phyloP scores from a whole-genome alignment of 2,888 invertebrate genomes.

The Euzophera pinguis region DNA sequence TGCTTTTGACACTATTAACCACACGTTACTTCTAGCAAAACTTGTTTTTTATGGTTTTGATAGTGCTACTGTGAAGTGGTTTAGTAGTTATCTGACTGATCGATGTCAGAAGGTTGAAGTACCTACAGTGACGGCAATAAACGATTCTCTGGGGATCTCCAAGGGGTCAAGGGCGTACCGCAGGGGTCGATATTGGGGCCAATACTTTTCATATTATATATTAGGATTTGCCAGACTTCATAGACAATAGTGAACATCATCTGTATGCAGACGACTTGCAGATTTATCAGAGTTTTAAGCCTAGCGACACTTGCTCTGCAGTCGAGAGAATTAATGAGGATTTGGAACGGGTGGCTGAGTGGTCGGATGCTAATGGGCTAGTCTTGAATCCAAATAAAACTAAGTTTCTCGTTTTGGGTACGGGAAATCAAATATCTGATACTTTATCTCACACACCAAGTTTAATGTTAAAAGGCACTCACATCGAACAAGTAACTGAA shows the following conservation, averaged over 20 bases:
- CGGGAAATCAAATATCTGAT: not conserved
- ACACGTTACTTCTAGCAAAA: slow-evolving; percentile 18
- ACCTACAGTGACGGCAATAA: not conserved
- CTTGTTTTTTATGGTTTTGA: slow-evolving; percentile 19
- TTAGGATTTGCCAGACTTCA: not conserved
- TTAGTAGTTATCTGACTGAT: slow-evolving; percentile 1
- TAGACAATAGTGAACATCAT: slow-evolving; percentile 6
- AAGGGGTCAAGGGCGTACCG: not conserved
- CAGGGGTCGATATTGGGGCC: slow-evolving; percentile 13
- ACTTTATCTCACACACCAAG: not conserved
- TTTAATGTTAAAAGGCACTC: not conserved
- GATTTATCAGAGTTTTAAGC: slow-evolving; percentile 5
- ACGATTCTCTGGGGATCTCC: not conserved
- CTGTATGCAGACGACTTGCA: slow-evolving; percentile 13
- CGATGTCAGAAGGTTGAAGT: slow-evolving; percentile 1
- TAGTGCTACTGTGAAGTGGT: slow-evolving; percentile 3
- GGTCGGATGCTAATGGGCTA: not conserved
- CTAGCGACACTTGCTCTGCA: not conserved
- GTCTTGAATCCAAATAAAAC: not conserved
- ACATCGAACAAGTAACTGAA: not conserved
- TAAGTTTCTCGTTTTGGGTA: not conserved
- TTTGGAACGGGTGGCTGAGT: not conserved
- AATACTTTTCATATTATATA: slow-evolving; percentile 8
- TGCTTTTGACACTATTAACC: slow-evolving; percentile 21
- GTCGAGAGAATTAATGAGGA: not conserved